Evolutionary conservation across 2,113 vertebrate genomes (phyloP).

Genomic region (Ammodytes dubius): DNA sequence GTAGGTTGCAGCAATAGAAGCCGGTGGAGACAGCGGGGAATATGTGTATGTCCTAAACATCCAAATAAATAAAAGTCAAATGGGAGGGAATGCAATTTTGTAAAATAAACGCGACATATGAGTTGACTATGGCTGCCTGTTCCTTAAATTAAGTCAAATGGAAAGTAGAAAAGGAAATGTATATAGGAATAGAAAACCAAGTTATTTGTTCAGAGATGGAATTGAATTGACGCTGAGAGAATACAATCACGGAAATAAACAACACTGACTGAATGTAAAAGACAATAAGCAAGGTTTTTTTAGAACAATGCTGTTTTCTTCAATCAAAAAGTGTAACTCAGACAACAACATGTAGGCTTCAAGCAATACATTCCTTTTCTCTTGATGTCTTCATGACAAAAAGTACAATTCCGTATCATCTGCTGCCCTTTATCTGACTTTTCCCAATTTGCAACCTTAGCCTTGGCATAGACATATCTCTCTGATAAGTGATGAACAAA

Average conservation of each 20-base stretch:
- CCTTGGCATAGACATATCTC: not conserved
- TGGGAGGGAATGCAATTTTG: not conserved
- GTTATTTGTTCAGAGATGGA: not conserved
- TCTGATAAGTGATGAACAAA: conserved; percentile 22
- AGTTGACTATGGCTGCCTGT: not conserved
- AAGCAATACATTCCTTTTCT: not conserved
- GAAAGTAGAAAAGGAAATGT: not conserved
- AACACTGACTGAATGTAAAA: too few relatives aligned
- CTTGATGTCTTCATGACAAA: not conserved
- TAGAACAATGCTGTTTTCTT: not conserved
- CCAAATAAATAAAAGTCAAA: not conserved
- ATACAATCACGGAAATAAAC: not conserved
- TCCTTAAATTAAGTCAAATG: not conserved
- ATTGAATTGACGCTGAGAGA: not conserved
- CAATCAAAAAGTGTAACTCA: too few relatives aligned
- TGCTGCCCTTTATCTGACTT: conserved; percentile 44
- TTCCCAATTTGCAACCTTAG: conserved; percentile 25
- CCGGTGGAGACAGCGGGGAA: not conserved
- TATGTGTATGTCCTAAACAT: not conserved
- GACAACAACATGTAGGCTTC: not conserved
- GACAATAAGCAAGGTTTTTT: not conserved
- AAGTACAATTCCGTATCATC: not conserved
- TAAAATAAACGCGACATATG: not conserved
- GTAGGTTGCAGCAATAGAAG: not conserved
- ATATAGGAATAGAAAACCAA: not conserved